Evolutionary conservation across 2,113 vertebrate genomes (phyloP).

Genomic region (Isurus oxyrinchus): DNA sequence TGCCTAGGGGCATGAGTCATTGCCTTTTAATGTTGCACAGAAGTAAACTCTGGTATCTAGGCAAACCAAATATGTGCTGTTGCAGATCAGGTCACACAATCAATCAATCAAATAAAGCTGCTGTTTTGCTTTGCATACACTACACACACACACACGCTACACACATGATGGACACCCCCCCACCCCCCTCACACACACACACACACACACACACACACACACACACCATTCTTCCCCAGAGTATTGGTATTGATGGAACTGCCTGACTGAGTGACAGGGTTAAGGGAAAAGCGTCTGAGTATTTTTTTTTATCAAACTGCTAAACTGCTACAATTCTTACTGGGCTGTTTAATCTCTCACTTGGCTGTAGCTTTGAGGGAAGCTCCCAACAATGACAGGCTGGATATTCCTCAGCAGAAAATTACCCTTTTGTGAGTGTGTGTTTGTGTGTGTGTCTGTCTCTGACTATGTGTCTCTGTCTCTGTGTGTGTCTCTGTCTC

Average conservation of each 20-base stretch:
- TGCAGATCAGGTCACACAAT: not conserved
- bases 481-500: no score
- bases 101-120: not conserved
- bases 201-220: not conserved
- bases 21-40: not conserved
- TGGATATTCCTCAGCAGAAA: no score
- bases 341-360: no score
- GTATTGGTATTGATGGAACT: no score
- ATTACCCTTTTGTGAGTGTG: no score
- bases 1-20: not conserved
- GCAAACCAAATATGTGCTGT: not conserved
- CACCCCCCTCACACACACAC: not conserved
- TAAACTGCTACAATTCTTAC: no score
- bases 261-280: no score
- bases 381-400: no score
- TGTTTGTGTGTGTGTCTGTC: not conserved
- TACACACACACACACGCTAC: not conserved
- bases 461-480: not conserved
- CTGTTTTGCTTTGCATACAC: not conserved
- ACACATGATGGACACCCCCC: no score
- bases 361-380: no score
- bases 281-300: no score
- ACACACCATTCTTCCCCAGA: not conserved
- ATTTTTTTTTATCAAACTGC: no score
- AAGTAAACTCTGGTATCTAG: not conserved